phyloP scores from a whole-genome alignment of 1,140 invertebrate genomes.

The Drosophila tsacasi region DNA sequence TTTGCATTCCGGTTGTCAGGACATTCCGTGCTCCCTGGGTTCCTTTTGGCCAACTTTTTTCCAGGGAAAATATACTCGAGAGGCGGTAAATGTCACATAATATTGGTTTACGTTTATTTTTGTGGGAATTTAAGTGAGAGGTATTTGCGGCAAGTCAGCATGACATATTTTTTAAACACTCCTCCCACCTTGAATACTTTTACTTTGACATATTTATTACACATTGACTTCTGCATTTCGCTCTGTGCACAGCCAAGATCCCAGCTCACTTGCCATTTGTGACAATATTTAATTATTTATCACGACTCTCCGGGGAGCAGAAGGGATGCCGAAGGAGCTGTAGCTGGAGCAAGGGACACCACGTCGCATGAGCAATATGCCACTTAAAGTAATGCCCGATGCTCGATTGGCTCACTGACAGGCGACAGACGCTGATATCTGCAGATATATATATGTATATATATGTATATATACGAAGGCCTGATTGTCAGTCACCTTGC shows the following conservation, averaged over 20 bases:
- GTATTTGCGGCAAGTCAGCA: not conserved
- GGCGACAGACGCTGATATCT: conserved; percentile 64
- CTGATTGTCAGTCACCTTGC: conserved; percentile 22
- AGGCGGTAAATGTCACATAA: conserved; percentile 8
- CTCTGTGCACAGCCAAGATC: conserved; percentile 6
- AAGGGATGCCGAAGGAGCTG: conserved; percentile 25
- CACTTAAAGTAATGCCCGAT: conserved; percentile 72
- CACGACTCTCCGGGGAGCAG: conserved; percentile 41
- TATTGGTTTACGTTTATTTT: too few relatives aligned
- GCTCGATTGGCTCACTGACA: conserved; percentile 76
- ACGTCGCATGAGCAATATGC: conserved; percentile 80
- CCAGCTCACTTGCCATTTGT: conserved; percentile 49
- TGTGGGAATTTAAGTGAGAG: not conserved
- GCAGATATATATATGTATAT: not conserved
- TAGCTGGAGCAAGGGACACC: conserved; percentile 26
- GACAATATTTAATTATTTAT: conserved; percentile 80
- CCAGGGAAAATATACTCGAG: not conserved
- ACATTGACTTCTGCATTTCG: not conserved
- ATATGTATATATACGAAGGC: not conserved
- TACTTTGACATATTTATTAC: not conserved
- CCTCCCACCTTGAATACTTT: not conserved
- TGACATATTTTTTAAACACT: not conserved
- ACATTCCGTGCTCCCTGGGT: conserved; percentile 17
- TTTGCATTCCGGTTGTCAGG: conserved; percentile 38
- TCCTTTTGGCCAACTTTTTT: conserved; percentile 27